Evolutionary conservation across 2,888 invertebrate genomes (phyloP).

Genomic region (Operophtera brumata): DNA sequence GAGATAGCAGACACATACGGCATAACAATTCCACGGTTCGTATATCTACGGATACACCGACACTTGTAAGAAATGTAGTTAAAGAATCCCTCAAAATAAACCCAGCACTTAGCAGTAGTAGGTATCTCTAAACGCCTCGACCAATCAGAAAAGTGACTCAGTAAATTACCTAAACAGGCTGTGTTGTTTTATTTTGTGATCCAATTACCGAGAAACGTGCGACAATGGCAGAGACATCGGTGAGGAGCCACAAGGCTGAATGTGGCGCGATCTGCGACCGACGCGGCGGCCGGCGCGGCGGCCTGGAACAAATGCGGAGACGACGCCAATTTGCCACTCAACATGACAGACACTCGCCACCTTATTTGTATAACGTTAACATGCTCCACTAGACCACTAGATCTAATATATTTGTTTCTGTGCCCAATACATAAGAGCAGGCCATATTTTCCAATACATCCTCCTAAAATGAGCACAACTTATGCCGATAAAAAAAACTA

Average conservation of each 20-base stretch:
- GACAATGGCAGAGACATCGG: conserved; percentile 62
- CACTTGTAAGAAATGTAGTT: conserved; percentile 22
- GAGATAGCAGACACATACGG: conserved; percentile 42
- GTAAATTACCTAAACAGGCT: conserved; percentile 31
- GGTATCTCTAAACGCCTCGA: conserved; percentile 11
- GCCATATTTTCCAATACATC: conserved; percentile 13
- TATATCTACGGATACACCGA: conserved; percentile 23
- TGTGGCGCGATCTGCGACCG: conserved; percentile 47
- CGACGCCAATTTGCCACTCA: conserved; percentile 71
- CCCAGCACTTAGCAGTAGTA: conserved; percentile 1
- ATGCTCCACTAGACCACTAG: conserved; percentile 52
- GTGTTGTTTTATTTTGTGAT: conserved; percentile 38
- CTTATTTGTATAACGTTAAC: conserved; percentile 68
- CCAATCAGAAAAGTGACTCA: conserved; percentile 28
- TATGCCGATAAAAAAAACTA: conserved; percentile 8
- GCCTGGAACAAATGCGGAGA: conserved; percentile 66
- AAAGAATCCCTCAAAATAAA: conserved; percentile 7
- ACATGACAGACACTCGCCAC: conserved; percentile 60
- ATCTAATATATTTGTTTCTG: conserved; percentile 45
- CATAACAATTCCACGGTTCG: conserved; percentile 38
- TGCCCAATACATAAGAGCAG: conserved; percentile 43
- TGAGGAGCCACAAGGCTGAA: conserved; percentile 60
- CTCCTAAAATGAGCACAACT: conserved; percentile 18
- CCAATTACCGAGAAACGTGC: conserved; percentile 46
- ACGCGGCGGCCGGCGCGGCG: conserved; percentile 43